Base-by-base conservation (phyloP, 2,113 vertebrate species). In the Neolamprologus kungweensis region DNA sequence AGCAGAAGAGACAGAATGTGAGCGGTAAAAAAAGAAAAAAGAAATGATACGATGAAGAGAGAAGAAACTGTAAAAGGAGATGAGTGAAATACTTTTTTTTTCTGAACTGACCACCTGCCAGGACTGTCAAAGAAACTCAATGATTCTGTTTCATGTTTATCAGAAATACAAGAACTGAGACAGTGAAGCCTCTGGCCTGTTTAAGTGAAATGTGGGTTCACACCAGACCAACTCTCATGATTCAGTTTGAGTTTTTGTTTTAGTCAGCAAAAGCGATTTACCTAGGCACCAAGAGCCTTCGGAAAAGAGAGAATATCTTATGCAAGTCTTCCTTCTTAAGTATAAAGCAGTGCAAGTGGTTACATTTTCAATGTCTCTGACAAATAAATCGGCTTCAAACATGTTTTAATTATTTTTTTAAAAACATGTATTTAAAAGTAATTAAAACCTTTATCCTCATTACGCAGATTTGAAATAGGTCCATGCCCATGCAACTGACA, bases 141-240 rank as follows among this genome's bases (percentile, higher is more conserved):
- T 17, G 60, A 83, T 86, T 85, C 55, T 63, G 57, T 88, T 86
- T 91, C 83, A 81, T 79, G 71, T 31, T 89, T 78, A 87, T 85
- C 45, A 88, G 60, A 87, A 60, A 65, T 35, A 83, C 7, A 54
- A 82, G 26, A 50, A 71, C 28, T 54, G 42, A 89, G 16, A 53
- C 57, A 40, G 55, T 9, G 31, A 83, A 82, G 84, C n/a, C 14
- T 65, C 11, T 60, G 28, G 47, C 45, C 58, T 51, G 33, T 16
- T 37, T 5, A 40, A 81, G 6, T 78, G 23, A 81, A 83, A 50
- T 58, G 14, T 80, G 35, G 37, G 19, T 60, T 17, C 51, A 86
- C 54, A 81, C 19, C 55, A 58, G 40, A n/a, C 19, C 7, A 11
- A 54, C 17, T 7, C 21, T 35, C 47, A 75, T 71, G n/a, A 42